These are phyloP conservation scores for Tenthredo notha DNA, from an alignment of 2,888 invertebrate species.

Conservation along the genomic window DNA sequence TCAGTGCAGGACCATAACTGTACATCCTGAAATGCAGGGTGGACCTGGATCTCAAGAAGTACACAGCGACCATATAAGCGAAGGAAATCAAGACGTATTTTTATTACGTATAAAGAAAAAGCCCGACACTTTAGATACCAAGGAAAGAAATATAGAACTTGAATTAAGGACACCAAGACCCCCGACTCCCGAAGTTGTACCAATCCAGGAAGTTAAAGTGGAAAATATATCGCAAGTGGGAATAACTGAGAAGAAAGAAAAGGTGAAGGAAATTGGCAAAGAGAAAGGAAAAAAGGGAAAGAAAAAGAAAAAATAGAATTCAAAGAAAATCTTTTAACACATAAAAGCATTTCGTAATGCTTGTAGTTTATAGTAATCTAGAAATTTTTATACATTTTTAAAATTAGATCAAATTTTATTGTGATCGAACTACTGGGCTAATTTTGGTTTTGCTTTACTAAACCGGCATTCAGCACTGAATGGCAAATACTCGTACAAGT, in stretches of 20 bases:
- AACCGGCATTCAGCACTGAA: background rate
- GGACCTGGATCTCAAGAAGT: slow-evolving; percentile 67
- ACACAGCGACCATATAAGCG: slow-evolving; percentile 69
- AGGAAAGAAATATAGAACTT: slow-evolving; percentile 70
- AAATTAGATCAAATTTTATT: background rate
- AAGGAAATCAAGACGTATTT: slow-evolving; percentile 70
- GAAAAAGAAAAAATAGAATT: slow-evolving; percentile 51
- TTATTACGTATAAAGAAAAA: slow-evolving; percentile 71
- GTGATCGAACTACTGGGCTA: background rate
- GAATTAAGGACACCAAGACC: slow-evolving; percentile 73
- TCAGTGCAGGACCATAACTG: slow-evolving; percentile 69
- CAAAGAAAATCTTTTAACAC: background rate
- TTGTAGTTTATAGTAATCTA: too few species aligned
- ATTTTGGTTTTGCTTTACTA: background rate
- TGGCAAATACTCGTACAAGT: background rate
- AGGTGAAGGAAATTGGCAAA: slow-evolving; percentile 51
- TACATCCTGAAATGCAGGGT: slow-evolving; percentile 66
- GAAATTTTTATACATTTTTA: too few species aligned
- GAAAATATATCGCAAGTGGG: slow-evolving; percentile 28
- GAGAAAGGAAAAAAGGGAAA: slow-evolving; percentile 54
- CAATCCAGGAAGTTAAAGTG: background rate
- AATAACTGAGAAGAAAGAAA: slow-evolving; percentile 36
- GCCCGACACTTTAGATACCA: slow-evolving; percentile 58
- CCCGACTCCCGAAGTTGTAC: slow-evolving; percentile 55
- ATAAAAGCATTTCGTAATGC: too few species aligned